phyloP scores from a whole-genome alignment of 1,140 invertebrate genomes.

The Trichomalopsis sarcophagae region DNA sequence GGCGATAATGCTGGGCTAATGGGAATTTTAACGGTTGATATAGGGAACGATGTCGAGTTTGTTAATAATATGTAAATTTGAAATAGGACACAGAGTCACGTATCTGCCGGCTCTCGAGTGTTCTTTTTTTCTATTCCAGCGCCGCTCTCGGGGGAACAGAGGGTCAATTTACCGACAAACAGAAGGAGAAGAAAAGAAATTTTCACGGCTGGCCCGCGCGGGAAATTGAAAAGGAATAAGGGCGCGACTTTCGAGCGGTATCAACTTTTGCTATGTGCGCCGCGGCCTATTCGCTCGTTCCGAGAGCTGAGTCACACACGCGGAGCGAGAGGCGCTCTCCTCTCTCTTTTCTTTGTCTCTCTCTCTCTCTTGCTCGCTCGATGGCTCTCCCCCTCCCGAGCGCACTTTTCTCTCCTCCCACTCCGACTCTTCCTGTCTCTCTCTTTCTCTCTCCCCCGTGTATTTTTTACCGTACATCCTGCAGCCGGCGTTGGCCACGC shows the following conservation, averaged over 20 bases:
- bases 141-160: not conserved
- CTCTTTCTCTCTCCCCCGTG: conserved; percentile 3
- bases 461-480: conserved; percentile 41
- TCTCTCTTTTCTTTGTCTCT: conserved; percentile 33
- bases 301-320: conserved; percentile 64
- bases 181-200: not conserved
- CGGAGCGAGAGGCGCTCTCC: conserved; percentile 31
- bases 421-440: not conserved
- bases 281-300: conserved; percentile 62
- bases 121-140: not conserved
- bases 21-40: conserved; percentile 21
- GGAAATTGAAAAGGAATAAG: not conserved
- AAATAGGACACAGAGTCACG: conserved; percentile 30
- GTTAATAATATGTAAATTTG: too few relatives aligned
- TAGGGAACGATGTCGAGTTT: not conserved
- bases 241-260: not conserved
- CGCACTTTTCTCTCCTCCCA: conserved; percentile 9
- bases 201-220: not conserved
- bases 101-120: not conserved
- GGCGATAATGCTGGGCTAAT: conserved; percentile 24
- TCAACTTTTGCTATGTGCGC: conserved; percentile 54
- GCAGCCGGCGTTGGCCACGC: conserved; percentile 14
- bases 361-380: conserved; percentile 54
- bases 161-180: not conserved
- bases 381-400: conserved; percentile 24